Base-by-base conservation (phyloP, 2,888 invertebrate genomes). In the Andrena trimmerana region DNA sequence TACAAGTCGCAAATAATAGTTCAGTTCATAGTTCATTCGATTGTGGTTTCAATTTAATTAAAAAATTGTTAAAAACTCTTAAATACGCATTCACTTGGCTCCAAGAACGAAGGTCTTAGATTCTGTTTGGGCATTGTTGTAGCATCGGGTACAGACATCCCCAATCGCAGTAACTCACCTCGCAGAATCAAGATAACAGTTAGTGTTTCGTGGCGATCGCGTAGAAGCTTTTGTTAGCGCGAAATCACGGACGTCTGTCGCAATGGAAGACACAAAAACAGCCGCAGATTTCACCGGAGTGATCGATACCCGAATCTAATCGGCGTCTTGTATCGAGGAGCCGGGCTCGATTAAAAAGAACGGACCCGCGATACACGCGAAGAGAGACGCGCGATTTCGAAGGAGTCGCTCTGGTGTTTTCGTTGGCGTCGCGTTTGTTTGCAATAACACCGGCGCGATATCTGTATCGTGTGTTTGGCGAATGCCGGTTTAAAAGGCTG, bases 381-480 rank as follows among this genome's bases (percentile, higher is more conserved):
- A 20, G 77, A 20, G 77, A n/a, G 29, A 5, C 33, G 4, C 1
- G 29, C 54, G 29, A 52, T 27, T 27, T 62, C 33, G 70, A 1
- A 16, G 27, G 5, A 66, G 36, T 16, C 57, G 10, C 20, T 31
- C 24, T 27, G 52, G 29, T 65, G 60, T 33, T 60, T 76, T n/a
- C 57, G 54, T 48, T 42, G 67, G 62, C 29, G 52, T 54, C 6
- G 16, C 33, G 54, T 52, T 50, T 60, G 72, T 76, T 76, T 69
- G 81, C 10, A 72, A 69, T 42, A 72, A 75, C 70, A 77, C 54
- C 54, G 68, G 16, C 42, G 62, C 24, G 60, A 76, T 72, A 81
- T 76, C 72, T 60, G 75, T 81, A 76, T 68, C 75, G 74, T 63
- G 63, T 75, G 73, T 73, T 73, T 69, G 68, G 52, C 52, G 81